Percentiles rank a stretch among this genome's conserved stretches.
Conservation (phyloP, 2,888 invertebrate genomes). For the Scrobipalpa atriplicella region DNA sequence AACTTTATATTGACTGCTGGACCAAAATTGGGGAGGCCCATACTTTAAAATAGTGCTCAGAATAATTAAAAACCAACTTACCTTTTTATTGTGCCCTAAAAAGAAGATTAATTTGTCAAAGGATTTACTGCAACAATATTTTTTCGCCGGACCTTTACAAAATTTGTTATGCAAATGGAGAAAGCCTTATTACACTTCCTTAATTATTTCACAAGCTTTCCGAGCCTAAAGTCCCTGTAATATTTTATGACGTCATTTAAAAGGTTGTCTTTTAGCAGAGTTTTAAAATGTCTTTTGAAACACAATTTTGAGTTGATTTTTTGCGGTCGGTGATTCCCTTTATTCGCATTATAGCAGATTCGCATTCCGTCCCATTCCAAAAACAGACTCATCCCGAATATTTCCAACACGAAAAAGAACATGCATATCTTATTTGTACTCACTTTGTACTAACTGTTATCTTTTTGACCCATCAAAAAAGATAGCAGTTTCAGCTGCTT, state of each 20-base stretch:
- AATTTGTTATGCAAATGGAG: slow-evolving; percentile 75
- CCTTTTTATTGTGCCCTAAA: slow-evolving; percentile 13
- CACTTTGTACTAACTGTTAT: too few species aligned
- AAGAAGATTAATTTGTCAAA: slow-evolving; percentile 52
- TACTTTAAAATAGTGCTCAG: not conserved
- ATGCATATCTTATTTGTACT: too few species aligned
- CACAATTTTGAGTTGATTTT: slow-evolving; percentile 41
- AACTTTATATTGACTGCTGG: too few species aligned
- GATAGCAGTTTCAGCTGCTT: too few species aligned
- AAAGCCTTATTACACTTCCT: slow-evolving; percentile 72
- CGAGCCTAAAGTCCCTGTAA: slow-evolving; percentile 63
- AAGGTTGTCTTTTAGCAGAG: slow-evolving; percentile 60
- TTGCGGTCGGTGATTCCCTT: slow-evolving; percentile 23
- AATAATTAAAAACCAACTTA: not conserved
- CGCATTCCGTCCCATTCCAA: too few species aligned
- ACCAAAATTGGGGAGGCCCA: too few species aligned
- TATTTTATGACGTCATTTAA: slow-evolving; percentile 73
- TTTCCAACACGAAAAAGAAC: too few species aligned
- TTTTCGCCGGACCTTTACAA: slow-evolving; percentile 55
- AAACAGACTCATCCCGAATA: too few species aligned
- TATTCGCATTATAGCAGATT: too few species aligned
- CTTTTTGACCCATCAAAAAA: too few species aligned
- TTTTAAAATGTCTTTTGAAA: slow-evolving; percentile 52
- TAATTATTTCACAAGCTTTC: slow-evolving; percentile 72
- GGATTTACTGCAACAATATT: slow-evolving; percentile 62